Conservation (phyloP, 2,888 invertebrate species). For the Rosalia funebris region DNA sequence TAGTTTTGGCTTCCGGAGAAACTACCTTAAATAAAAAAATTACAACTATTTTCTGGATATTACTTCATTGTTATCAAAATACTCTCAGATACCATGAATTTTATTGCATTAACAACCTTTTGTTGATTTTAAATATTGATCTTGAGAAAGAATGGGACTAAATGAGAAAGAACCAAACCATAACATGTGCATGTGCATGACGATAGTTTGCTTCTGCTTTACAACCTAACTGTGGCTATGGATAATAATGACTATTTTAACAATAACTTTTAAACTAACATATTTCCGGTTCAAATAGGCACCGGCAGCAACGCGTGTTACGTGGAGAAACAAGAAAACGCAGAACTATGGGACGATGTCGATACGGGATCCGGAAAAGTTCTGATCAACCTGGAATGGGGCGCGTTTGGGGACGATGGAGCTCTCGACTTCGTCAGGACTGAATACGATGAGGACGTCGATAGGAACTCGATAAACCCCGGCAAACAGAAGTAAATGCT, state of each 20-base stretch:
- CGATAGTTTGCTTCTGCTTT: background rate
- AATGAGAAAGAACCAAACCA: too few relatives aligned
- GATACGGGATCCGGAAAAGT: conserved; percentile 74
- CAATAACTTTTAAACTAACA: too few relatives aligned
- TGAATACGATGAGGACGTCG: conserved; percentile 86
- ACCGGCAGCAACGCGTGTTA: conserved; percentile 98
- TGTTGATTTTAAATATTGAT: too few relatives aligned
- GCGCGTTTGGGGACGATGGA: conserved; percentile 95
- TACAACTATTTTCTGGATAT: too few relatives aligned
- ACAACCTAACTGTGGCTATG: background rate
- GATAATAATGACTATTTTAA: background rate
- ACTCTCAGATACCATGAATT: too few relatives aligned
- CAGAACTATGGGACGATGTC: conserved; percentile 80
- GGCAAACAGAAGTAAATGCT: conserved; percentile 76
- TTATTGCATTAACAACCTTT: too few relatives aligned
- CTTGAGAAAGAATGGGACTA: too few relatives aligned
- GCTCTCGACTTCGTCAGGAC: conserved; percentile 88
- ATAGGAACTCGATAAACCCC: conserved; percentile 85
- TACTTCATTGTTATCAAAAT: too few relatives aligned
- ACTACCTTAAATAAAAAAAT: too few relatives aligned
- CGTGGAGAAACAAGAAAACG: conserved; percentile 87
- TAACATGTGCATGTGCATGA: too few relatives aligned
- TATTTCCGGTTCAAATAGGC: conserved; percentile 64
- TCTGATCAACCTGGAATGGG: conserved; percentile 97
- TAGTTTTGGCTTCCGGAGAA: too few relatives aligned